Evolutionary conservation across 2,888 invertebrate genomes (phyloP), one percentile per base, ranked within the genome.

Genomic region (Aelia acuminata): DNA sequence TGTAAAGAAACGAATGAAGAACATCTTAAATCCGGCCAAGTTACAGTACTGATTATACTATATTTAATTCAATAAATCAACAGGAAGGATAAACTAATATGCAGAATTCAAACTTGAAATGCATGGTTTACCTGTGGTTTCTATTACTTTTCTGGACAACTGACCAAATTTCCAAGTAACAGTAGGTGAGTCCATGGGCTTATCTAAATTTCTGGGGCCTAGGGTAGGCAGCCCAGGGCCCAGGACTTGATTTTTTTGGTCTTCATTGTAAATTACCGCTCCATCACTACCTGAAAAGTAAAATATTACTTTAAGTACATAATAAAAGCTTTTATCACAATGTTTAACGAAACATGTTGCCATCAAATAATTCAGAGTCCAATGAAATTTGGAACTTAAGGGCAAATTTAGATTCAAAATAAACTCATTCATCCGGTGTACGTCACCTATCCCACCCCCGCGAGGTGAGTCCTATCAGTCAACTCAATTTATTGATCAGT

Each of bases 91-190:
- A 18, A 49, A 31, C 49, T 50, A 48, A 15, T 11, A 31, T 3
- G 50, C 18, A 31, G 11, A 20, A 50, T 26, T 18, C 31, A 3
- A 35, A 31, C 18, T 31, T 2, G 31, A 18, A 57, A 70, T 18
- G 63, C n/a, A 84, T 84, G n/a, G 22, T 26, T 47, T 88, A 88
- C 84, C 84, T 88, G 84, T 22, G 11, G 48, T 86, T 84, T 84
- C 11, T 31, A 63, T 48, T 47, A 63, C 47, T 43, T 84, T 85
- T 84, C 88, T 88, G 47, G 70, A 84, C 47, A 89, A 87, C 86
- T 87, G 85, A 89, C 85, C 84, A 75, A 87, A 85, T 85, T 89
- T 87, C 88, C 88, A 88, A 87, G 85, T 87, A 85, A 85, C 49
- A 26, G 85, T 70, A 53, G 75, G 39, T 88, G 85, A 85, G 87